Evolutionary conservation across 2,888 invertebrate species (phyloP), one percentile per base, ranked within the genome.

Genomic region (Leptopterna dolabrata): DNA sequence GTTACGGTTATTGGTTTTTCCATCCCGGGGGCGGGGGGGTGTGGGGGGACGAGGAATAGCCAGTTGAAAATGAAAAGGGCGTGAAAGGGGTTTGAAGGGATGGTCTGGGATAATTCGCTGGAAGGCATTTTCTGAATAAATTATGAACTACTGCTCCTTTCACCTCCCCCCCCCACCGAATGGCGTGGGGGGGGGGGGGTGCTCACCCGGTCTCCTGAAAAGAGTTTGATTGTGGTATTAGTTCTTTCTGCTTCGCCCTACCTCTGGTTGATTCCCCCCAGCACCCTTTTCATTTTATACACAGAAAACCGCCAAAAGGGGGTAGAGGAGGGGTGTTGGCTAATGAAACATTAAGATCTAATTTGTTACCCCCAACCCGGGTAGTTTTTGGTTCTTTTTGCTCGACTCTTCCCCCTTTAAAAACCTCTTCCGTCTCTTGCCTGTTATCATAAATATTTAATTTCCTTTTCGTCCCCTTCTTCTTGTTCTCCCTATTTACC

Each of bases 261-360:
- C 70, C 70, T 47, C 47, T 47, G 36, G 36, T 7, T 2, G 7
- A 36, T 2, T 4, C 7, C 7, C 36, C 7, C 36, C 7, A 4
- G 7, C 36, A 36, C 36, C n/a, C n/a, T n/a, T n/a, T n/a, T 43
- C 43, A 43, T 47, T 16, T 36, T 63, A 24, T 24, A 11, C 24
- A 13, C n/a, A n/a, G n/a, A 63, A 63, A 63, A 24, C 55, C 55
- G 24, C 63, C 24, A 63, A 4, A 16, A 51, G 51, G 70, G 70
- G 70, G n/a, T 11, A n/a, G 70, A 13, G 27, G 27, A 19, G 29
- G 78, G 43, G 43, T 24, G 14, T 41, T 9, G 78, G 81, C 88
- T 88, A 88, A 88, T 88, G 88, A 88, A 88, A 88, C 88, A 88
- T 87, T 88, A 88, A 88, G 88, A 88, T 88, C 88, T 87, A 88